Base-by-base conservation (phyloP, 1,140 invertebrate species). In the Trichonephila inaurata region DNA sequence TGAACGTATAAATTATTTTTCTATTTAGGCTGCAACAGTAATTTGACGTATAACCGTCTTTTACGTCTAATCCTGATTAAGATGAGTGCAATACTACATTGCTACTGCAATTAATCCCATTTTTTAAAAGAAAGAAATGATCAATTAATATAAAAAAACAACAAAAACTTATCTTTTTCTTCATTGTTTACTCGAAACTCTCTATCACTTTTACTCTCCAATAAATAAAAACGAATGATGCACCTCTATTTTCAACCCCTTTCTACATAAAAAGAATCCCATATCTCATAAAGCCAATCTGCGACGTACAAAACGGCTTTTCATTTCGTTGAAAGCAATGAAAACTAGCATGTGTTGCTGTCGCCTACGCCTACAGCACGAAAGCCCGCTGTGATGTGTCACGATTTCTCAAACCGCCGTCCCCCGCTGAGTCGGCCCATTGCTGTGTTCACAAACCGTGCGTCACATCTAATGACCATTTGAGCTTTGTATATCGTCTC, bases 381-480 rank as follows among this genome's bases (percentile, higher is more conserved):
- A 72, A 72, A 28, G 69, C 28, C 69, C 69, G 69, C 69, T 72
- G 69, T 12, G 69, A 24, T 16, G 24, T 72, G 69, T 72, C 69
- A 72, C 69, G 69, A 72, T 72, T 72, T 21, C 62, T 6, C 62
- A 64, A 64, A 19, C 62, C 62, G 16, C 69, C 69, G 3, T 72
- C 10, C 69, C 69, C 69, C 10, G 24, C 28, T 24, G 16, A 5
- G 24, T 28, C 69, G 0, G 69, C 28, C 28, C 69, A 72, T 72
- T 28, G 10, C 24, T 33, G 69, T 28, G 28, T 72, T 24, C 69
- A 72, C 69, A 72, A 72, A 72, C 69, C 69, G 69, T 72, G 69
- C 69, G 69, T 72, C 69, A 72, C 69, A 33, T 16, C 28, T 72
- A 72, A 72, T 72, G 69, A 72, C 69, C 69, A 72, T 72, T 72